Conservation (phyloP, 2,797 vertebrate genomes). For the Coracias cyanogaster region DNA sequence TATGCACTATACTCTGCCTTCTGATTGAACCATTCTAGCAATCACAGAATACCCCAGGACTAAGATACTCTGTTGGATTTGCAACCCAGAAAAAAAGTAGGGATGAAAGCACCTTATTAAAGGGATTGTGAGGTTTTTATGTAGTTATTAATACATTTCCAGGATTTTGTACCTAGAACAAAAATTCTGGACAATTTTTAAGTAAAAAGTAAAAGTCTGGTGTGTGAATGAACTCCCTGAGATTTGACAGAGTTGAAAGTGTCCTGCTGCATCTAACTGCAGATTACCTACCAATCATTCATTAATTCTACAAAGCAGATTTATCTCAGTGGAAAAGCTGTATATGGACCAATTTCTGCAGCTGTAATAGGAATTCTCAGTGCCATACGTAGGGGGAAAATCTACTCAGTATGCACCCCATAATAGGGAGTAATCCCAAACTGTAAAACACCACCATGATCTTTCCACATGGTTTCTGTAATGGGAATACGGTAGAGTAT, state of each 20-base stretch:
- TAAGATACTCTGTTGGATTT: not conserved
- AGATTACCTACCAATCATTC: not conserved
- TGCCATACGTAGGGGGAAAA: fast-evolving
- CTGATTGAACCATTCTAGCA: not conserved
- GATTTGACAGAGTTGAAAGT: not conserved
- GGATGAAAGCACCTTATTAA: not conserved
- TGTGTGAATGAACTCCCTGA: fast-evolving
- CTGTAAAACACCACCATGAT: not conserved
- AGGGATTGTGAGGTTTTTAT: not conserved
- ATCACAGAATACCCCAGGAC: not conserved
- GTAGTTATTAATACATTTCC: not conserved
- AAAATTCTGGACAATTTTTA: not conserved
- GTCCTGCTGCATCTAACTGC: not conserved
- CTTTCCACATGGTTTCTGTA: not conserved
- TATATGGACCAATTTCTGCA: not conserved
- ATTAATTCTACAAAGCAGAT: not conserved
- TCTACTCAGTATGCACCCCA: not conserved
- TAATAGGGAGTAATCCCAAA: not conserved
- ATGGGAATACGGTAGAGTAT: not conserved
- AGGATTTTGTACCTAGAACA: not conserved
- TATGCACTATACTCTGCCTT: fast-evolving
- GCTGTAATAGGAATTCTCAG: not conserved
- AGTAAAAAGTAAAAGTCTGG: not conserved
- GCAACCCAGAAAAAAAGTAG: not conserved
- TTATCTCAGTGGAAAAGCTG: not conserved